Base-by-base conservation (phyloP, 2,888 invertebrate genomes). In the Sialis fuliginosa region DNA sequence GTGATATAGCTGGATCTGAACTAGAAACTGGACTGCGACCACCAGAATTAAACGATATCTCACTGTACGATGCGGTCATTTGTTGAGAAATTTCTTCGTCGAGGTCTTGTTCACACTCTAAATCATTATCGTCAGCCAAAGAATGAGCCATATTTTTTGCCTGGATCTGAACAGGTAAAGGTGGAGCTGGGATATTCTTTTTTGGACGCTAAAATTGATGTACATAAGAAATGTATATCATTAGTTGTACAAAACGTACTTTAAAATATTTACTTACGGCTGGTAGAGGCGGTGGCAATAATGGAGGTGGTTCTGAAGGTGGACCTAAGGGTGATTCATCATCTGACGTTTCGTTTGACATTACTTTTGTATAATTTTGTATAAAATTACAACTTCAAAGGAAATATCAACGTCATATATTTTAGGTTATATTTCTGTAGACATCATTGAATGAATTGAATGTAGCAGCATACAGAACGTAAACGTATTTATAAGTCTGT, bases 1-100 rank as follows among this genome's bases (percentile, higher is more conserved):
- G 8, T 55, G 59, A 50, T 55, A 64, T 49, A 52, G 59, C 44
- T 56, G 55, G 50, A 56, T 62, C 48, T 58, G 68, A 50, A 54
- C 54, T 55, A 56, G 63, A 58, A 46, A 63, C 65, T 6, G 70
- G 70, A 44, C 71, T 71, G 6, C 67, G 62, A 51, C 77, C 79
- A 1, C 76, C 79, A 1, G 81, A 79, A 60, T 80, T 77, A 54
- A 81, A 79, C 2, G 81, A 81, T 61, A 83, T 84, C 63, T 83
- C 83, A 51, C 81, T 82, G 57, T 84, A 83, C 0, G 83, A 83
- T 9, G 81, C 81, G 12, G 82, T 83, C 83, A 83, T 83, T 58
- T 78, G 72, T 46, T 74, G 70, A 13, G 75, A 71, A 53, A 74
- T 69, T 55, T 74, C 75, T 50, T 76, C 75, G 22, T 67, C 74